Base-by-base conservation (phyloP, 2,888 invertebrate genomes). In the Litoditis marina region DNA sequence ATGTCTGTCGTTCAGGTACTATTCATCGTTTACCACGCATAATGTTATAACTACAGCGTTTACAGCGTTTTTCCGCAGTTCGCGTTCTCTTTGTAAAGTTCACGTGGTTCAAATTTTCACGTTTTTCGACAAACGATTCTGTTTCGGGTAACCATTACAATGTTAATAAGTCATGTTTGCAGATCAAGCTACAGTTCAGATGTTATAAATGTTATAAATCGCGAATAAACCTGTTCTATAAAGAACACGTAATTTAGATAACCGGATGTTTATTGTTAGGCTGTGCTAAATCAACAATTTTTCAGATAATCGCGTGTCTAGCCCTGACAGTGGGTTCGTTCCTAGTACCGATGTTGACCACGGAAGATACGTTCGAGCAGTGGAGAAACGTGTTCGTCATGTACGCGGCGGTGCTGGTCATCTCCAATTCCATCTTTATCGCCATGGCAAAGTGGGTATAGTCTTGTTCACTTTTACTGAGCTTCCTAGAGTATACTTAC, bases 1-100 rank as follows among this genome's bases (percentile, higher is more conserved):
- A 76, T 78, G 76, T 68, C 74, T 3, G 68, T 73, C 30, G 73
- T 75, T 3, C 75, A 75, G 66, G 73, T 74, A 7, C 32, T n/a
- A n/a, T n/a, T n/a, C n/a, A n/a, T n/a, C n/a, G n/a, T n/a, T n/a
- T n/a, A 39, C n/a, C 44, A 3, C n/a, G n/a, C n/a, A 27, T 47
- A 51, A 16, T 42, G 3, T 11, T 50, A 56, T 51, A 11, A 34
- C 8, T 25, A 19, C n/a, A 36, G n/a, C 22, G n/a, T 7, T 36
- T 8, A n/a, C n/a, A n/a, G n/a, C n/a, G n/a, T n/a, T n/a, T n/a
- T n/a, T n/a, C n/a, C n/a, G n/a, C n/a, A n/a, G n/a, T n/a, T n/a
- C n/a, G n/a, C n/a, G n/a, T n/a, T n/a, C n/a, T n/a, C n/a, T n/a
- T n/a, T n/a, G n/a, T n/a, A n/a, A n/a, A n/a, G n/a, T n/a, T n/a